A percentile compares a stretch with the other conserved stretches of the same genome.
These are phyloP conservation scores for Andrena cerasifolii DNA, from an alignment of 1,140 invertebrate genomes.

Conservation along the genomic window DNA sequence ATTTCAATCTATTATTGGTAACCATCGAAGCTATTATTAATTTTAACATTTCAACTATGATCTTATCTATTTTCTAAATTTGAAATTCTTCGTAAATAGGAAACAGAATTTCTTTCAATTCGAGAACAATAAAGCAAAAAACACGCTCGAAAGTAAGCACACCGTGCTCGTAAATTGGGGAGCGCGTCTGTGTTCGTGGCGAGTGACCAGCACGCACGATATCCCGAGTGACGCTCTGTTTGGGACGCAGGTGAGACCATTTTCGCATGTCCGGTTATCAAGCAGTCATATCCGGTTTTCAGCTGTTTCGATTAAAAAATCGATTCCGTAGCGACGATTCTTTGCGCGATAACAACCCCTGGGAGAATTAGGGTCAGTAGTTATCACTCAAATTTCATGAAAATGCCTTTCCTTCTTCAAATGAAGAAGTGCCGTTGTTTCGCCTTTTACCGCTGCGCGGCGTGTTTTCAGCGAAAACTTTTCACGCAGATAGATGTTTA, in stretches of 20 bases:
- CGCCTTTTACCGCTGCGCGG: no score
- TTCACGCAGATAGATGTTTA: no score
- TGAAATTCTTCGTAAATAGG: no score
- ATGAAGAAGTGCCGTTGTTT: no score
- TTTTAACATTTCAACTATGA: no score
- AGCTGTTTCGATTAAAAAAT: conserved; percentile 25
- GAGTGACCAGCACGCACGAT: conserved; percentile 7
- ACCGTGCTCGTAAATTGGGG: neutral
- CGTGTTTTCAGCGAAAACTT: no score
- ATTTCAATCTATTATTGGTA: no score
- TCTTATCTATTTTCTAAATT: no score
- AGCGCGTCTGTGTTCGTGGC: neutral
- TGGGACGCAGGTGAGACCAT: conserved; percentile 36
- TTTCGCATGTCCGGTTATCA: conserved; percentile 38
- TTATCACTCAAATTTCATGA: no score
- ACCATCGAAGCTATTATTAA: no score
- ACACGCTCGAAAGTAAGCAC: neutral
- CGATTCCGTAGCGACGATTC: conserved; percentile 22
- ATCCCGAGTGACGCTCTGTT: conserved; percentile 31
- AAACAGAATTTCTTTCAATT: neutral
- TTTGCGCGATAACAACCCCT: conserved; percentile 7
- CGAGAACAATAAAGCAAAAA: conserved; percentile 7
- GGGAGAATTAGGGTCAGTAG: neutral
- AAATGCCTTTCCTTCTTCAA: no score
- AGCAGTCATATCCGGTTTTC: conserved; percentile 36